Evolutionary conservation across 2,888 invertebrate species (phyloP), one percentile per base, ranked within the genome.

Genomic region (Microctonus brassicae): DNA sequence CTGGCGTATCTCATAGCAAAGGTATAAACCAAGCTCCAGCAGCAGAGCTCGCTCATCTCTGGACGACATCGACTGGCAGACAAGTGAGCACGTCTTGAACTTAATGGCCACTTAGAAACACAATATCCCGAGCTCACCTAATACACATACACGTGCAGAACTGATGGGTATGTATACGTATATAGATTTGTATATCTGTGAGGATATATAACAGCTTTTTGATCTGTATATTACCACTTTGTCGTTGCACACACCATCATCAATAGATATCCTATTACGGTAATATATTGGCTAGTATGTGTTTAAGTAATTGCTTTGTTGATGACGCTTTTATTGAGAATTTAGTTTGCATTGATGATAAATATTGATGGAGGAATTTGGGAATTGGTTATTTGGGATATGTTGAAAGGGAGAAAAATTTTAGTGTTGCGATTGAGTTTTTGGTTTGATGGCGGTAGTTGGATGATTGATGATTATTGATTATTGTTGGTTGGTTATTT

Each of bases 61-160:
- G 34, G 36, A 52, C 67, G 62, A 66, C 72, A 72, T 74, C 74
- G 57, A 72, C 64, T 47, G 57, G 61, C 69, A 74, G 72, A 53
- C 72, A 26, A 55, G 55, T 58, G 65, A 62, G 62, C 34, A 70
- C 57, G 69, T 69, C 73, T 74, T 76, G 73, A 69, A 69, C 73
- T 75, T 76, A 73, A 76, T 76, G 76, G 75, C 69, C 76, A 75
- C 76, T 76, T 75, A 73, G 70, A 64, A 74, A 70, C 73, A 76
- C 74, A 74, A 76, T 75, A 73, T 66, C 70, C 61, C 34, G n/a
- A 29, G 52, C 64, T 42, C 55, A 65, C 57, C 52, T 61, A 34
- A 68, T 53, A 52, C 55, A 69, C 55, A 70, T 69, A 65, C 69
- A 71, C 33, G 66, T 42, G 36, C 66, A 60, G 39, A 47, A 26